Evolutionary conservation across 2,888 invertebrate genomes (phyloP).

Genomic region (Drosophila ustulata): DNA sequence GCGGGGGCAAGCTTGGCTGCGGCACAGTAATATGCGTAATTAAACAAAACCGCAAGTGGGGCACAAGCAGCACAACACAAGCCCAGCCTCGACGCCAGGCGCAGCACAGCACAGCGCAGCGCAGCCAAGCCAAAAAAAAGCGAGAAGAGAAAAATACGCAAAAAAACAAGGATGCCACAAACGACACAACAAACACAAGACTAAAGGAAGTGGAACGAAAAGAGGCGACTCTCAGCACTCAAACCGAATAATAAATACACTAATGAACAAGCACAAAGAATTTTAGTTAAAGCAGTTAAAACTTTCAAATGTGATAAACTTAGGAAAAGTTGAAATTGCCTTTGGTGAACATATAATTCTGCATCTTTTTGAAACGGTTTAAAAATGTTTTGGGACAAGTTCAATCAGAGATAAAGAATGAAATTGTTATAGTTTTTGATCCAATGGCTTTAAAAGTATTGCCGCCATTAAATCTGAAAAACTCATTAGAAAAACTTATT

Average conservation of each 20-base stretch:
- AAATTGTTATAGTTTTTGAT: too few species aligned
- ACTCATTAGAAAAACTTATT: too few species aligned
- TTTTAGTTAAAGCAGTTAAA: not conserved
- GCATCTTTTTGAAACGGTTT: too few species aligned
- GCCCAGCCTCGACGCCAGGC: constrained; percentile 31
- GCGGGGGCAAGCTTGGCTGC: not conserved
- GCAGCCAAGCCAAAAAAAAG: constrained; percentile 11
- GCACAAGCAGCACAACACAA: constrained; percentile 44
- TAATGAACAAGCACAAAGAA: not conserved
- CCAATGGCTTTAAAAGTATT: too few species aligned
- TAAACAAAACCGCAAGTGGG: constrained; percentile 80
- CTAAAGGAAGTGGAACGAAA: constrained; percentile 17
- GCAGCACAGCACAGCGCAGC: constrained; percentile 14
- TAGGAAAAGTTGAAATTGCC: not conserved
- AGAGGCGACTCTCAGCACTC: not conserved
- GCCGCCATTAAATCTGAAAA: too few species aligned
- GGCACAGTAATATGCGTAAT: constrained; percentile 75
- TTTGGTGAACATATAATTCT: too few species aligned
- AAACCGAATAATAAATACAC: not conserved
- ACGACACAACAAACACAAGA: constrained; percentile 52
- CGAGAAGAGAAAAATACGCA: constrained; percentile 3
- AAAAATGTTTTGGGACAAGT: too few species aligned
- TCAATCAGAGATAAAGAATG: too few species aligned
- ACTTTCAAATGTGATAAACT: not conserved
- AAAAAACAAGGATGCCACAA: constrained; percentile 48